Base-by-base conservation (phyloP, 1,140 invertebrate genomes). In the Habropoda laboriosa region DNA sequence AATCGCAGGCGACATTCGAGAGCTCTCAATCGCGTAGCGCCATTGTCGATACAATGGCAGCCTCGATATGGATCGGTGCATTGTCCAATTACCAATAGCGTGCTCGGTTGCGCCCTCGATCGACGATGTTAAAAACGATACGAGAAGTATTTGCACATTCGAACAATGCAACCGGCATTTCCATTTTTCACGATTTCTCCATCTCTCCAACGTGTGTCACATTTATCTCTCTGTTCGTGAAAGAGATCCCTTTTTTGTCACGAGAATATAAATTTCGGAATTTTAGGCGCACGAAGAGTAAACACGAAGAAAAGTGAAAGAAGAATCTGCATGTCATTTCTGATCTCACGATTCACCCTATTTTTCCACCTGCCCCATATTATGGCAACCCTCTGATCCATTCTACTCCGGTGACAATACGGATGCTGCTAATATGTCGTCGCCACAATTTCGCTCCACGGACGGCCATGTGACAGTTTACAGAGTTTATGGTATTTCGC, bases 51-150 rank as follows among this genome's bases (percentile, higher is more conserved):
- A 79, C 30, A 79, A 58, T 53, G 71, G n/a, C 66, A 53, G 58
- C 53, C 66, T 58, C 76, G 72, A 86, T 83, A 71, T 73, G 68
- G 77, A 83, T 86, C 85, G 73, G 18, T 64, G 84, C 80, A 80
- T 72, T 57, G 60, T 81, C 60, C 79, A 77, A 77, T 77, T 77
- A 67, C 66, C 27, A 55, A n/a, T 47, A 49, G 49, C 51, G 75
- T 61, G 60, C 60, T 55, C 42, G 77, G 47, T 74, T 51, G 61
- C 60, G 24, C 51, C 30, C 38, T 35, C 42, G 53, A 66, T 57
- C 71, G 51, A 57, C 45, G 32, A 67, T 67, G 12, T 47, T 67
- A 30, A 32, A 67, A 47, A 27, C 27, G 30, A 64, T 45, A 45
- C 61, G 61, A 27, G 38, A 12, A 64, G n/a, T 35, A 60, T n/a